These are phyloP conservation scores for Drosophila lowei DNA, from an alignment of 1,140 invertebrate species.

Conservation along the genomic window DNA sequence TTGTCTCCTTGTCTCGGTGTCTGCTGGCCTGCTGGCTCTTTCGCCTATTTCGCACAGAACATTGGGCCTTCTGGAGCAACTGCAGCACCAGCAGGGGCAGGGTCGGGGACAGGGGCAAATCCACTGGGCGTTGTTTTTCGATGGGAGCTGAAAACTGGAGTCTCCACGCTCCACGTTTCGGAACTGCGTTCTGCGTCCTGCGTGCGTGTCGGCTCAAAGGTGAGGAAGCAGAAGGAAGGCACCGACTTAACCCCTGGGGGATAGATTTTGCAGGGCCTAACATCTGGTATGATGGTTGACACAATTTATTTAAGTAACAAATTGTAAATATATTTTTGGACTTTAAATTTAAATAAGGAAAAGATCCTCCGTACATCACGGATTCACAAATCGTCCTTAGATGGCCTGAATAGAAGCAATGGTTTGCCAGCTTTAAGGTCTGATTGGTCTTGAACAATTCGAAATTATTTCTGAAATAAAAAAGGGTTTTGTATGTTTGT, in stretches of 20 bases:
- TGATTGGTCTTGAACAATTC: too few relatives aligned
- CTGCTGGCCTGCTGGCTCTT: slow-evolving; percentile 8
- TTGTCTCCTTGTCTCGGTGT: slow-evolving; percentile 17
- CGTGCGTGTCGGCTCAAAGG: slow-evolving; percentile 38
- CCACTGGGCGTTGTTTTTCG: slow-evolving; percentile 67
- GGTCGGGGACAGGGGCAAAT: slow-evolving; percentile 43
- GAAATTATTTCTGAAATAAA: too few relatives aligned
- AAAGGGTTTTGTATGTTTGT: too few relatives aligned
- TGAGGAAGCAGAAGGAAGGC: slow-evolving; percentile 8
- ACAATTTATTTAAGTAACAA: not conserved
- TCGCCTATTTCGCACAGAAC: not conserved
- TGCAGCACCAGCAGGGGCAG: slow-evolving; percentile 24
- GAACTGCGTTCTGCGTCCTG: slow-evolving; percentile 35
- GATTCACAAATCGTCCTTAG: too few relatives aligned
- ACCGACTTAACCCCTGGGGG: slow-evolving; percentile 17
- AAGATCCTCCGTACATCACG: too few relatives aligned
- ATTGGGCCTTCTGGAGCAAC: slow-evolving; percentile 35
- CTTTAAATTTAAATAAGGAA: not conserved
- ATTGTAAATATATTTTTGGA: not conserved
- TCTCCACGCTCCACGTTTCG: slow-evolving; percentile 26
- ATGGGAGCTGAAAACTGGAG: slow-evolving; percentile 28
- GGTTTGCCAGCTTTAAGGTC: too few relatives aligned
- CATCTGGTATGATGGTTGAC: not conserved
- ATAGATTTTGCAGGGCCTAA: not conserved
- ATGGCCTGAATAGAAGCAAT: too few relatives aligned